phyloP scores from a whole-genome alignment of 1,140 invertebrate species.

The Heliconius congener region DNA sequence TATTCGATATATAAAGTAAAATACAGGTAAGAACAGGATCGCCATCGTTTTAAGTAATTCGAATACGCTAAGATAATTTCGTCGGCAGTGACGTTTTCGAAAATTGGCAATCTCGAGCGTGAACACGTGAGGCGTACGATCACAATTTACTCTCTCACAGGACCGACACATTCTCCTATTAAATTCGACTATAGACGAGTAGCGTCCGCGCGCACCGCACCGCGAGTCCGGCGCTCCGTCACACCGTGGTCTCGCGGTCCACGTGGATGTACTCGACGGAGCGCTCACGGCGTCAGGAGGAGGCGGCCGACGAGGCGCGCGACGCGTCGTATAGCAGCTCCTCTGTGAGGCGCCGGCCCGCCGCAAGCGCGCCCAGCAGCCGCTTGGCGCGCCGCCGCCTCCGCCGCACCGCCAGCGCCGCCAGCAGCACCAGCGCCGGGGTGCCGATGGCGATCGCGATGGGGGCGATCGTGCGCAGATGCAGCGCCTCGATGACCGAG shows the following conservation, averaged over 20 bases:
- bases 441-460: too few species aligned
- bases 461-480: too few species aligned
- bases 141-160: constrained; percentile 27
- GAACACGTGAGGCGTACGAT: constrained; percentile 28
- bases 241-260: constrained; percentile 93
- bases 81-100: constrained; percentile 43
- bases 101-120: constrained; percentile 37
- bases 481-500: too few species aligned
- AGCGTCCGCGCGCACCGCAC: constrained; percentile 21
- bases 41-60: constrained; percentile 27
- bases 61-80: constrained; percentile 35
- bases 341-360: constrained; percentile 81
- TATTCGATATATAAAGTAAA: constrained; percentile 23
- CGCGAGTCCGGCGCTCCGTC: constrained; percentile 70
- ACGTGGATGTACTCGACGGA: constrained; percentile 94
- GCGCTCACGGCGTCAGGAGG: constrained; percentile 91
- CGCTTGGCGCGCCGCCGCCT: constrained; percentile 71
- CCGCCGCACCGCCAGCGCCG: constrained; percentile 62
- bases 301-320: constrained; percentile 79
- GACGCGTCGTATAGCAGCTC: constrained; percentile 83
- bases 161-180: constrained; percentile 22
- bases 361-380: constrained; percentile 81
- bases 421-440: constrained; percentile 52
- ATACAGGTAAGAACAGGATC: constrained; percentile 27
- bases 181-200: constrained; percentile 33